Percentiles rank a stretch among this genome's conserved stretches.
These are phyloP conservation scores for Dreissena polymorpha DNA, from an alignment of 1,140 invertebrate species.

Conservation along the genomic window DNA sequence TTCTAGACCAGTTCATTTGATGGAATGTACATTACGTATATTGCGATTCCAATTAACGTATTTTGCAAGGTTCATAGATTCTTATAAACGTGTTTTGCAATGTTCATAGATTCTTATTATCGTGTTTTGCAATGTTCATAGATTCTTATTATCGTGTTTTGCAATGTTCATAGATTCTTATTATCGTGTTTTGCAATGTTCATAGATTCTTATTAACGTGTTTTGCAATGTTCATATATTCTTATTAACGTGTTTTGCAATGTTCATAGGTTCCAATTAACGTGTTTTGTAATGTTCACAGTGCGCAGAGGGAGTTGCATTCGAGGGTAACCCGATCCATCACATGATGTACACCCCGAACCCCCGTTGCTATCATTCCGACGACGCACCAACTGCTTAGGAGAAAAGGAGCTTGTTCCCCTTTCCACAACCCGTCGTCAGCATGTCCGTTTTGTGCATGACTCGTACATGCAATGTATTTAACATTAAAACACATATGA, in stretches of 20 bases:
- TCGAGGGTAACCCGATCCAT: neutral
- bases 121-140: neutral
- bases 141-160: neutral
- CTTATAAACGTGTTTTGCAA: neutral
- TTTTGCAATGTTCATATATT: neutral
- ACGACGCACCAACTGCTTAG: neutral
- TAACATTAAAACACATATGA: too few relatives aligned
- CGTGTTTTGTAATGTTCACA: neutral
- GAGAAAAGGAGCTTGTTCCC: too few relatives aligned
- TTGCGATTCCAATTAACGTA: too few relatives aligned
- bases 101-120: neutral
- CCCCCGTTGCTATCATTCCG: neutral
- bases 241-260: neutral
- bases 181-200: neutral
- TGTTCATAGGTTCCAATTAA: neutral
- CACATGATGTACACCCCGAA: neutral
- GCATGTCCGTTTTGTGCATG: too few relatives aligned
- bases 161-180: neutral
- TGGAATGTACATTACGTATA: too few relatives aligned
- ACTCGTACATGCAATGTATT: too few relatives aligned
- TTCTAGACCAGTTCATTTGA: too few relatives aligned
- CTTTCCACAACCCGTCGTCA: too few relatives aligned
- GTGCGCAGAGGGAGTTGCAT: neutral
- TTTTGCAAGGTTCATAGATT: too few relatives aligned
- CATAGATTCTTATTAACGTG: neutral